phyloP scores from a whole-genome alignment of 2,797 vertebrate species.

The Sebastes matsubarae region DNA sequence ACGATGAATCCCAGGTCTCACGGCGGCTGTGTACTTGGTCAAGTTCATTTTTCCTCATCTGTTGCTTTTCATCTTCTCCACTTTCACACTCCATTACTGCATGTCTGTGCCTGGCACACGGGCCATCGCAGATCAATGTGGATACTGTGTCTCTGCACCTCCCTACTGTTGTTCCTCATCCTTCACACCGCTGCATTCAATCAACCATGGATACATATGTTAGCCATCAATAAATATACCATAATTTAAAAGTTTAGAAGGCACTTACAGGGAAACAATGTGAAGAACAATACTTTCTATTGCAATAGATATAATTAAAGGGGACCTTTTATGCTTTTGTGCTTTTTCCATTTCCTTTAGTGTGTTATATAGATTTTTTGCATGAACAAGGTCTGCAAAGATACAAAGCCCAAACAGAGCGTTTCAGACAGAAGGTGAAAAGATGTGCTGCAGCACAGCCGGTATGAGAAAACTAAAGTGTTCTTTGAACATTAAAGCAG shows the following conservation, averaged over 20 bases:
- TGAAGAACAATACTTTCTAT: background rate
- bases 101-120: conserved; percentile 14
- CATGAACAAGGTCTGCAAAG: no score
- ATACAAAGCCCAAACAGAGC: no score
- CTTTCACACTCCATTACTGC: conserved; percentile 61
- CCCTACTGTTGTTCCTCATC: conserved; percentile 16
- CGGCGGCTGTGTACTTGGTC: conserved; percentile 38
- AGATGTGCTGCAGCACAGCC: no score
- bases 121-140: conserved; percentile 51
- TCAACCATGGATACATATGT: conserved; percentile 10
- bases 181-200: conserved; percentile 15
- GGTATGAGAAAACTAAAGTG: no score
- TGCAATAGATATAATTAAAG: background rate
- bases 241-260: background rate
- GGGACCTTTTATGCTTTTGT: background rate
- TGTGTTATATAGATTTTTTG: no score
- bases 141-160: conserved; percentile 15
- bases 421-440: no score
- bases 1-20: conserved; percentile 35
- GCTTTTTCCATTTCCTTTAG: no score
- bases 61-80: conserved; percentile 57
- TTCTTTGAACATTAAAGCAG: no score
- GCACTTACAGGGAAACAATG: background rate
- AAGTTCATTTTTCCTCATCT: conserved; percentile 67
- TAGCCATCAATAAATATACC: conserved; percentile 1